A percentile compares a stretch with the other conserved stretches of the same genome.
These are phyloP conservation scores for Drosophila athabasca DNA, from an alignment of 1,140 invertebrate species.

Conservation along the genomic window DNA sequence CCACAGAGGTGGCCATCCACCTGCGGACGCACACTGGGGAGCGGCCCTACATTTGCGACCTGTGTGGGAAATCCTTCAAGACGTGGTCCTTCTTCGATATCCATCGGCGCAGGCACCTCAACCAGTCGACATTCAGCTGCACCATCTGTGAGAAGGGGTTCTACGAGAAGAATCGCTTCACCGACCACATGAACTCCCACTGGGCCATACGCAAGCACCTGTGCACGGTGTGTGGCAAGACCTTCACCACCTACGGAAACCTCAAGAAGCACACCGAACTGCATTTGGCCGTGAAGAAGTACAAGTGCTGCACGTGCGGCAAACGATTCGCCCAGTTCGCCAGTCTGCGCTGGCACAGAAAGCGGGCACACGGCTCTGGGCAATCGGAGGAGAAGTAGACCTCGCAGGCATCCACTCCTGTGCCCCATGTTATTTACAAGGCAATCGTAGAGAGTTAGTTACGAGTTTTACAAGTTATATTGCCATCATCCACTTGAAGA, in stretches of 20 bases:
- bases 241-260: constrained; percentile 76
- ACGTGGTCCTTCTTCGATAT: constrained; percentile 81
- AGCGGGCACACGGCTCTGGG: constrained; percentile 43
- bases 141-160: constrained; percentile 76
- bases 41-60: constrained; percentile 72
- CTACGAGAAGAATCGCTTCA: constrained; percentile 79
- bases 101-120: constrained; percentile 74
- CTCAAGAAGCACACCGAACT: constrained; percentile 77
- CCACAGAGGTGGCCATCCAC: constrained; percentile 75
- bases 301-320: constrained; percentile 70
- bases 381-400: constrained; percentile 27
- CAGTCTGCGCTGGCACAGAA: constrained; percentile 74
- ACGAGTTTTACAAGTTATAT: not conserved
- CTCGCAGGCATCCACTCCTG: not conserved
- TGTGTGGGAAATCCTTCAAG: constrained; percentile 77
- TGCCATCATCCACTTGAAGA: constrained; percentile 23
- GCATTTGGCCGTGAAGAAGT: constrained; percentile 74
- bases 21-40: constrained; percentile 70
- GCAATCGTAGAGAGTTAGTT: constrained; percentile 34
- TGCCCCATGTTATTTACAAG: constrained; percentile 35
- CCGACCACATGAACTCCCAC: constrained; percentile 79
- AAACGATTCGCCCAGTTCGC: constrained; percentile 76
- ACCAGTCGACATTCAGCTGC: constrained; percentile 77
- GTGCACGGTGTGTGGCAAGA: constrained; percentile 76
- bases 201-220: constrained; percentile 78